Percentiles rank a stretch among this genome's conserved stretches.
These are phyloP conservation scores for Riparia riparia DNA, from an alignment of 2,113 vertebrate species.

Conservation along the genomic window DNA sequence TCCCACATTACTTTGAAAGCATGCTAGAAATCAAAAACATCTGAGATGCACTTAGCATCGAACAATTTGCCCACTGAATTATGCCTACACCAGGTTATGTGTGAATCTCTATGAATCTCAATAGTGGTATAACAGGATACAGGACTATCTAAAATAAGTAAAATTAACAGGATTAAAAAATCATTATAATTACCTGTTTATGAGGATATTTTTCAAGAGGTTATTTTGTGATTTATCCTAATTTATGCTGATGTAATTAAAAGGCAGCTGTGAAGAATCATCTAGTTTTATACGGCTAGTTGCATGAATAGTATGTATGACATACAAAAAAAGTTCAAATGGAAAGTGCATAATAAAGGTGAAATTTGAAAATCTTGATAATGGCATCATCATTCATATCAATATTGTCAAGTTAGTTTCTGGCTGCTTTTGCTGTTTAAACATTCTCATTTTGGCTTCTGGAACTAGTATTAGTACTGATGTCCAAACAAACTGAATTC, in stretches of 20 bases:
- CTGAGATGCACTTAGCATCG: not conserved
- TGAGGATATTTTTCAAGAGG: not conserved
- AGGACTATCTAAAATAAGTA: not conserved
- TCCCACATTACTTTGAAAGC: conserved; percentile 35
- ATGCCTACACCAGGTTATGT: not conserved
- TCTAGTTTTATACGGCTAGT: not conserved
- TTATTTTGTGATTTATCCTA: not conserved
- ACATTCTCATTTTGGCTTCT: not conserved
- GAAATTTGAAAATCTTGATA: not conserved
- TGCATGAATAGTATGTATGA: not conserved
- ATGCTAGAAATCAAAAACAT: conserved; percentile 36
- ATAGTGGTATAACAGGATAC: not conserved
- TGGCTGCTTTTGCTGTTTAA: not conserved
- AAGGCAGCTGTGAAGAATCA: not conserved
- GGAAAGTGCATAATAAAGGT: not conserved
- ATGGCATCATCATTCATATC: not conserved
- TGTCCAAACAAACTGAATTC: not conserved
- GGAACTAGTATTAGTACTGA: not conserved
- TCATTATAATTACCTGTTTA: not conserved
- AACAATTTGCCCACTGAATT: conserved; percentile 29
- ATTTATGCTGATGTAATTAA: not conserved
- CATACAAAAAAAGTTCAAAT: not conserved
- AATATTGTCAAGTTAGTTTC: not conserved
- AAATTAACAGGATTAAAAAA: not conserved
- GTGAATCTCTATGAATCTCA: not conserved